phyloP scores from a whole-genome alignment of 2,113 vertebrate genomes.

The Microcebus lehilahytsara region DNA sequence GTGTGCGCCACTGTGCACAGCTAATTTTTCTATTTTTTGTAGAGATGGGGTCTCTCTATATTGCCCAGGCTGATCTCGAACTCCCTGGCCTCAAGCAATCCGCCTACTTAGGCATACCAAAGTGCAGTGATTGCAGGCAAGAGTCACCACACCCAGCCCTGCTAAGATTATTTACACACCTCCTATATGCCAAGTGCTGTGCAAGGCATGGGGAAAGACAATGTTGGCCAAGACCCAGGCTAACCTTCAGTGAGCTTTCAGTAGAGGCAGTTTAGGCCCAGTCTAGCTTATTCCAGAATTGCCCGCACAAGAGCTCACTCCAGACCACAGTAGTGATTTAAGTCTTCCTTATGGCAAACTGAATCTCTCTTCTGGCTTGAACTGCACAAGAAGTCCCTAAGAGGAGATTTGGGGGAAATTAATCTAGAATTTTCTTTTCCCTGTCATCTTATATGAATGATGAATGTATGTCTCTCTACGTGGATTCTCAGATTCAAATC shows the following conservation, averaged over 20 bases:
- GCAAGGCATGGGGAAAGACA: not conserved
- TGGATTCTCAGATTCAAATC: not conserved
- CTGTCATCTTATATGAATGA: not conserved
- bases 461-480: not conserved
- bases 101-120: no score
- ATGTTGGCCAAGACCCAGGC: not conserved
- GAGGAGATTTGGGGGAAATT: not conserved
- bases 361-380: not conserved
- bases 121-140: no score
- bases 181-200: not conserved
- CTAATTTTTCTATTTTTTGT: no score
- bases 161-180: not conserved
- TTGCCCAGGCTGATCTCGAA: no score
- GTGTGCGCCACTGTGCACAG: no score
- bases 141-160: no score
- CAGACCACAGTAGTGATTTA: not conserved
- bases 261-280: not conserved
- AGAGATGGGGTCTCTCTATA: no score
- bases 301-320: not conserved
- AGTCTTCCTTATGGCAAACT: not conserved
- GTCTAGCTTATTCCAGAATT: constrained; percentile 39
- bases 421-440: constrained; percentile 5
- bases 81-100: no score
- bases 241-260: not conserved
- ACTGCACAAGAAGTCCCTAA: not conserved